Evolutionary conservation across 2,888 invertebrate genomes (phyloP).

Genomic region (Thecophora atra): DNA sequence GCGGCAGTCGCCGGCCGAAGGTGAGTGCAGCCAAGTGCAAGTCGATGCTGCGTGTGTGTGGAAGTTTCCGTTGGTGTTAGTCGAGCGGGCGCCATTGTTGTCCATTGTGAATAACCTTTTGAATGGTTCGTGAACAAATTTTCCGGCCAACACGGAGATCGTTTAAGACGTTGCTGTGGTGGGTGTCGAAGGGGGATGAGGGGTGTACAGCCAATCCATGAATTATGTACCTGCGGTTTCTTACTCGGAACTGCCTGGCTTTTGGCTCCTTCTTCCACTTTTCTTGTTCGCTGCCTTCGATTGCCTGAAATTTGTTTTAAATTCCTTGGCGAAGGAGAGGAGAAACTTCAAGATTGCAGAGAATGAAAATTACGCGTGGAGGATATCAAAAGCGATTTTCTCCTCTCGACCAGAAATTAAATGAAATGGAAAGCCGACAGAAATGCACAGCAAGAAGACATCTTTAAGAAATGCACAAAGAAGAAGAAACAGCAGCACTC

Average conservation of each 20-base stretch:
- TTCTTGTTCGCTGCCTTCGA: neutral
- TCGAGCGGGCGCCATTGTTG: constrained; percentile 14
- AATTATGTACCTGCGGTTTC: constrained; percentile 32
- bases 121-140: constrained; percentile 20
- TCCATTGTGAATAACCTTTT: constrained; percentile 11
- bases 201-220: constrained; percentile 8
- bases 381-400: constrained; percentile 12
- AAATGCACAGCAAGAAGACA: neutral
- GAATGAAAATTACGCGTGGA: constrained; percentile 12
- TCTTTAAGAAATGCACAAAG: neutral
- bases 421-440: constrained; percentile 12
- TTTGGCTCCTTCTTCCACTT: neutral
- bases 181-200: neutral
- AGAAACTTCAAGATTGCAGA: neutral
- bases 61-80: neutral
- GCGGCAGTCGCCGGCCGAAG: neutral
- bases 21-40: neutral
- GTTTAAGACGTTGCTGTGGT: neutral
- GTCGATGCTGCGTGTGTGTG: neutral
- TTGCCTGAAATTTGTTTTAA: constrained; percentile 12
- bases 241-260: constrained; percentile 10
- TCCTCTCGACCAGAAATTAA: neutral
- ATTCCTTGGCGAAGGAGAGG: neutral
- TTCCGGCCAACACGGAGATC: constrained; percentile 2
- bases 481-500: constrained; percentile 4